A percentile compares a stretch with the other conserved stretches of the same genome.
phyloP scores from a whole-genome alignment of 2,888 invertebrate species.

The Sycophila texana region DNA sequence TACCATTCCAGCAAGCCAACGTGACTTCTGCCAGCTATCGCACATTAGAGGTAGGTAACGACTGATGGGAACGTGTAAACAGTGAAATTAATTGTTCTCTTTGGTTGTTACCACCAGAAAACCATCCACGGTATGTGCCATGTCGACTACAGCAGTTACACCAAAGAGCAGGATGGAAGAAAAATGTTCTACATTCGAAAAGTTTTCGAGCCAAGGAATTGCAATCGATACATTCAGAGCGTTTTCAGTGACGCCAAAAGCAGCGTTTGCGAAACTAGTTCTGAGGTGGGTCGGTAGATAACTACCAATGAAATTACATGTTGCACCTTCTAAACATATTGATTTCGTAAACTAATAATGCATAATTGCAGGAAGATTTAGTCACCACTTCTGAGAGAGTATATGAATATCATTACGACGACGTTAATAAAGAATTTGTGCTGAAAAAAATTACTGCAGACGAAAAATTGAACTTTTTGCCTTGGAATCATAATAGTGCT shows the following conservation, averaged over 20 bases:
- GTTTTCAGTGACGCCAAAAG: constrained; percentile 64
- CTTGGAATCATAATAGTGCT: constrained; percentile 67
- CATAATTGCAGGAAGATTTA: constrained; percentile 59
- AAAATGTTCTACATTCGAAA: constrained; percentile 65
- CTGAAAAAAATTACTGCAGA: constrained; percentile 64
- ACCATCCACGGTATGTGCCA: constrained; percentile 72
- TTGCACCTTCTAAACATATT: no score
- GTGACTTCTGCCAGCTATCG: constrained; percentile 59
- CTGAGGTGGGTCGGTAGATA: constrained; percentile 55
- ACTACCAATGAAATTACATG: no score
- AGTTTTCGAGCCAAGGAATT: constrained; percentile 65
- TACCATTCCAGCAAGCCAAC: constrained; percentile 65
- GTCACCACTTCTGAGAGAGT: constrained; percentile 61
- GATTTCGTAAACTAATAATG: background rate
- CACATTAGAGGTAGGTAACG: constrained; percentile 73
- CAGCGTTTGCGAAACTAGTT: constrained; percentile 58
- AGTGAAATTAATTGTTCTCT: constrained; percentile 71
- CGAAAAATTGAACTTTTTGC: constrained; percentile 65
- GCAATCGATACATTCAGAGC: constrained; percentile 65
- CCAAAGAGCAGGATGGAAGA: constrained; percentile 54
- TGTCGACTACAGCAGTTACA: constrained; percentile 69
- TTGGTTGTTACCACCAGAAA: constrained; percentile 76
- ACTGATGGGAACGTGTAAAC: constrained; percentile 71
- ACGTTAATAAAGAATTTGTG: constrained; percentile 61
- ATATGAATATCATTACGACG: constrained; percentile 53